Evolutionary conservation across 2,888 invertebrate species (phyloP).

Genomic region (Autographa gamma): DNA sequence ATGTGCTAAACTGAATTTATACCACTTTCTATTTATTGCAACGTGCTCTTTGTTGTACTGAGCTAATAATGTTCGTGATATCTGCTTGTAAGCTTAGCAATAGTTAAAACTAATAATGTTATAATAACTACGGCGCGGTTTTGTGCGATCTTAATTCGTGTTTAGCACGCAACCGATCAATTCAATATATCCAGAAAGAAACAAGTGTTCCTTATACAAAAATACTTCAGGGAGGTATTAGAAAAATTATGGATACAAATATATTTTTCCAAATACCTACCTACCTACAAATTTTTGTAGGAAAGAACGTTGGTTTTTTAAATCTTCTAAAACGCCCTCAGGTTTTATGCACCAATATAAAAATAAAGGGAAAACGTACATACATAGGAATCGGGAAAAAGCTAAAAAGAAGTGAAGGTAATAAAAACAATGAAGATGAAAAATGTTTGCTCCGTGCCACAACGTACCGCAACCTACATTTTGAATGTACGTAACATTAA

Average conservation of each 20-base stretch:
- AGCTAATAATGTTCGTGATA: neutral
- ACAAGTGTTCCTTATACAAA: neutral
- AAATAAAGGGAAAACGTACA: neutral
- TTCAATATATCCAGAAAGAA: conserved; percentile 9
- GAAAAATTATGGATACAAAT: no score
- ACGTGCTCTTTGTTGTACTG: neutral
- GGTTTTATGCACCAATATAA: neutral
- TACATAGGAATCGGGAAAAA: neutral
- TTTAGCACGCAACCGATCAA: conserved; percentile 40
- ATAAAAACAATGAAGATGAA: conserved; percentile 19
- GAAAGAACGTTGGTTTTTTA: neutral
- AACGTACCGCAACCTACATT: conserved; percentile 10
- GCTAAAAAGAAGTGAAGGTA: neutral
- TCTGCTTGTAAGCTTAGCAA: neutral
- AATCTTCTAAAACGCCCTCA: neutral
- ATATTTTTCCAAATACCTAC: no score
- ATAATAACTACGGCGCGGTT: neutral
- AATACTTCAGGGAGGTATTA: neutral
- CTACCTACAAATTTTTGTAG: no score
- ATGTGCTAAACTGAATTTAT: no score
- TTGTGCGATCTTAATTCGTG: conserved; percentile 7
- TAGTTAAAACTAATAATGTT: neutral
- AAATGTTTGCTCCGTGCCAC: conserved; percentile 22
- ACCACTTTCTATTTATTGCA: neutral
- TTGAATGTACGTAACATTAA: conserved; percentile 25